These are phyloP conservation scores for Cosmopolites sordidus DNA, from an alignment of 2,888 invertebrate species.

Conservation along the genomic window DNA sequence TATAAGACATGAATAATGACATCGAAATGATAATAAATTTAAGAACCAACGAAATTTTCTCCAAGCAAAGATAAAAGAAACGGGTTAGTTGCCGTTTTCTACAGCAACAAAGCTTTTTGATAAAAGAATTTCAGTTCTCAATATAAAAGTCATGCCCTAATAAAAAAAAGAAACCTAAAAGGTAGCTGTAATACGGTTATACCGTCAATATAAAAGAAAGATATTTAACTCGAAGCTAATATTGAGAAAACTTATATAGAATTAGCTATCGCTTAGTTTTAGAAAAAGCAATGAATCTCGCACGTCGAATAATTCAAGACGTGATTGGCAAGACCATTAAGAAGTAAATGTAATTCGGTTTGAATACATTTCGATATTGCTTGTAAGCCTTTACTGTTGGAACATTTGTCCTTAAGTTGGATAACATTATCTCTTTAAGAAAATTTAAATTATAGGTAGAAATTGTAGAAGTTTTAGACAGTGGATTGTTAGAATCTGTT, in stretches of 20 bases:
- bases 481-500: too few species aligned
- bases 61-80: neutral
- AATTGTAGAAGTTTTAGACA: too few species aligned
- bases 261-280: too few species aligned
- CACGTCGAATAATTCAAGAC: neutral
- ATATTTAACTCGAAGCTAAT: too few species aligned
- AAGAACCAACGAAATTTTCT: neutral
- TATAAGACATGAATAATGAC: neutral
- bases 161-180: too few species aligned
- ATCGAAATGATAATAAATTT: neutral
- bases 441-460: neutral
- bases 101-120: too few species aligned
- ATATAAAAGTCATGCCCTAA: too few species aligned
- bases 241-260: too few species aligned
- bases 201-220: too few species aligned
- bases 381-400: neutral
- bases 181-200: too few species aligned
- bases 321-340: conserved; percentile 1
- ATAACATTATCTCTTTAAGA: neutral
- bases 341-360: neutral
- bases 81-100: too few species aligned
- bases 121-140: too few species aligned
- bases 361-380: neutral
- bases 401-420: neutral
- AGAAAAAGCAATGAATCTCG: neutral